Evolutionary conservation across 1,140 invertebrate genomes (phyloP).

Genomic region (Aphidius gifuensis): DNA sequence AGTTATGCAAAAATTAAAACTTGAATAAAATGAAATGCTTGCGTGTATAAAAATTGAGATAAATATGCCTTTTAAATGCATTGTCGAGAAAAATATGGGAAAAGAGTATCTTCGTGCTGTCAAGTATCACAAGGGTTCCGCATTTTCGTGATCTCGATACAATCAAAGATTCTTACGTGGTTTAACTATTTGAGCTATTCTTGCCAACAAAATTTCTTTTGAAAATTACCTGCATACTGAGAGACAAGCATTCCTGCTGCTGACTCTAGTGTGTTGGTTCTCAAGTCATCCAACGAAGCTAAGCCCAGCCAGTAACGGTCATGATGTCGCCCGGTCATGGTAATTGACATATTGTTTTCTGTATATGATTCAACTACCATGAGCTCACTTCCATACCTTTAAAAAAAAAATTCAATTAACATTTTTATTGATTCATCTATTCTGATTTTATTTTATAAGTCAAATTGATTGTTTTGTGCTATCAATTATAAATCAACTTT

Average conservation of each 20-base stretch:
- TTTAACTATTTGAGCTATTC: too few species aligned
- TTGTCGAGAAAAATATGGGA: constrained; percentile 39
- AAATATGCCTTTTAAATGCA: constrained; percentile 19
- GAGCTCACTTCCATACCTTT: constrained; percentile 87
- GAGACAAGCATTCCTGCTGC: constrained; percentile 87
- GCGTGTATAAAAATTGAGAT: constrained; percentile 35
- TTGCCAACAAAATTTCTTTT: too few species aligned
- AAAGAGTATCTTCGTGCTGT: constrained; percentile 54
- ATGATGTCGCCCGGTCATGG: constrained; percentile 64
- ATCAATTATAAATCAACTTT: background rate
- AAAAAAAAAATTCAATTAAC: constrained; percentile 7
- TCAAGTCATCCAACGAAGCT: constrained; percentile 83
- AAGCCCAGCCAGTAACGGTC: constrained; percentile 84
- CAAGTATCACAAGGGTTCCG: constrained; percentile 42
- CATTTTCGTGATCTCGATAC: constrained; percentile 51
- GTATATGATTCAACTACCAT: constrained; percentile 84
- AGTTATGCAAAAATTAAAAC: constrained; percentile 21
- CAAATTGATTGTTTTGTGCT: too few species aligned
- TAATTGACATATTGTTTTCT: constrained; percentile 87
- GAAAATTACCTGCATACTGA: constrained; percentile 73
- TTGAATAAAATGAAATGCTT: constrained; percentile 18
- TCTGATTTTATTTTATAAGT: too few species aligned
- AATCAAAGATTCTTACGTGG: constrained; percentile 1
- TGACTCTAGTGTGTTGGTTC: constrained; percentile 90
- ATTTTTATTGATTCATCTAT: constrained; percentile 5